phyloP scores from a whole-genome alignment of 2,797 vertebrate genomes.

The Eulemur mongoz region DNA sequence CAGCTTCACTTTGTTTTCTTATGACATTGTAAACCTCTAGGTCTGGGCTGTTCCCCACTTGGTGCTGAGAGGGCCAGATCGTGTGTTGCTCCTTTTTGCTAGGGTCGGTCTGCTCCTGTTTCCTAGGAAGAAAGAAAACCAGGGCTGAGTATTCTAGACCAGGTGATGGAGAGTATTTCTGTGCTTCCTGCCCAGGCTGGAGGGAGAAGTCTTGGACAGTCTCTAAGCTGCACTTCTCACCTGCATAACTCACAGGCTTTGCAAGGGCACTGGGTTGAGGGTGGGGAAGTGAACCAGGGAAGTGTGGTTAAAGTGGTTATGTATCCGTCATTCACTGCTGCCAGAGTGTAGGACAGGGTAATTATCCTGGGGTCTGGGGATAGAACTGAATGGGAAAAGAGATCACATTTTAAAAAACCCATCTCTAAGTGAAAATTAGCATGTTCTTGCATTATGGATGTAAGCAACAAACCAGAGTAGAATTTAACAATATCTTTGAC shows the following conservation, averaged over 20 bases:
- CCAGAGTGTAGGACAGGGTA: background rate
- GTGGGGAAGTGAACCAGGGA: background rate
- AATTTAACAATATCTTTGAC: background rate
- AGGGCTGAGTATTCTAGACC: background rate
- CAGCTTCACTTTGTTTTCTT: constrained; percentile 86
- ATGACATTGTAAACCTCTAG: constrained; percentile 90
- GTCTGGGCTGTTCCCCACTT: constrained; percentile 81
- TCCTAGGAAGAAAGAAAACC: constrained; percentile 78
- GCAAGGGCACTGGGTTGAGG: background rate
- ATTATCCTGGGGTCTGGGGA: background rate
- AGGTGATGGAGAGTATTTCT: background rate
- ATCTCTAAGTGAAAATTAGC: background rate
- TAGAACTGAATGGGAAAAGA: background rate
- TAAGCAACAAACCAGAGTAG: background rate
- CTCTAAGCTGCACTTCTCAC: background rate
- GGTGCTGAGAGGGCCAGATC: constrained; percentile 83
- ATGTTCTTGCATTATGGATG: background rate
- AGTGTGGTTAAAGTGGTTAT: background rate
- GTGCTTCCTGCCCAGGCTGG: background rate
- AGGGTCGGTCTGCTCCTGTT: constrained; percentile 81
- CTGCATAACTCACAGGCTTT: background rate
- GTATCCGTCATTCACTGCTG: background rate
- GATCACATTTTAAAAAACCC: background rate
- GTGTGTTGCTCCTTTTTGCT: constrained; percentile 81
- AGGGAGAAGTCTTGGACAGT: background rate